These are phyloP conservation scores for Geopemphigus sp. DNA, from an alignment of 1,140 invertebrate genomes.

Conservation along the genomic window DNA sequence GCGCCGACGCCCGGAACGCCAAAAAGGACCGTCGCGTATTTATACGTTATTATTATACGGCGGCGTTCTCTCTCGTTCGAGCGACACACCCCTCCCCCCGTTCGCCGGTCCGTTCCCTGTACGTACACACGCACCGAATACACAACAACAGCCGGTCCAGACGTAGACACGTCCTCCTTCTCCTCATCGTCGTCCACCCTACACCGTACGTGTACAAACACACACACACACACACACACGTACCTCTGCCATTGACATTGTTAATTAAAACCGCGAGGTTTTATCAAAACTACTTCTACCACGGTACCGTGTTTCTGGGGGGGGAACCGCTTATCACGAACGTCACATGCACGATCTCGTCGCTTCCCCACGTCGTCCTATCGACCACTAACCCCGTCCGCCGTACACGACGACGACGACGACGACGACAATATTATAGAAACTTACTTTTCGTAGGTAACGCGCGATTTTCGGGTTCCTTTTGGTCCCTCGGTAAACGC, in stretches of 20 bases:
- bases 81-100: no score
- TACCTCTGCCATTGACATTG: conserved; percentile 45
- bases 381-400: no score
- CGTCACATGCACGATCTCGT: conserved; percentile 15
- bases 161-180: neutral
- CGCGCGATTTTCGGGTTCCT: no score
- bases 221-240: neutral
- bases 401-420: no score
- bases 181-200: neutral
- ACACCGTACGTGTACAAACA: no score
- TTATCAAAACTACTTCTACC: conserved; percentile 12
- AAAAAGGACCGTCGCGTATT: neutral
- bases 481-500: no score
- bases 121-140: neutral
- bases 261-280: conserved; percentile 45
- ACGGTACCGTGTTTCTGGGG: neutral
- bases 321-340: conserved; percentile 31
- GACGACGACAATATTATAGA: no score
- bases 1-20: conserved; percentile 3
- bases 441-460: no score
- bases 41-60: neutral
- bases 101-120: neutral
- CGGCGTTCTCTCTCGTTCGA: neutral
- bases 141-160: conserved; percentile 26
- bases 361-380: no score